These are phyloP conservation scores for Sebastes trivittatus DNA, from an alignment of 2,797 vertebrate species.

Conservation along the genomic window DNA sequence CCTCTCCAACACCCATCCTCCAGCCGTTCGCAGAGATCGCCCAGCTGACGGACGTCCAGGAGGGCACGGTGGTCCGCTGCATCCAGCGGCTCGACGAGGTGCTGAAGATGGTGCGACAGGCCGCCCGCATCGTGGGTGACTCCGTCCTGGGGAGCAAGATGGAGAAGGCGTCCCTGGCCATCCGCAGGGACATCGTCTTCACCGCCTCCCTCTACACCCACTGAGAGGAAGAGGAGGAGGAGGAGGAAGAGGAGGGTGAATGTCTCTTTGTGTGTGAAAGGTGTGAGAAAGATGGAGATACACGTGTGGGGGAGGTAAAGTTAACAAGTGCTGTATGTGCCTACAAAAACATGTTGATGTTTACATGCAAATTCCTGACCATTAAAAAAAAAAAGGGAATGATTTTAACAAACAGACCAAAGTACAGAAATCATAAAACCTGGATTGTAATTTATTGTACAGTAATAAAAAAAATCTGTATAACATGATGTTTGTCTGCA, in stretches of 20 bases:
- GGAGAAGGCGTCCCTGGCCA: constrained; percentile 89
- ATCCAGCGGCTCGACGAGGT: constrained; percentile 94
- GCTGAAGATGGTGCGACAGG: constrained; percentile 90
- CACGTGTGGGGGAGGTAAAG: not conserved
- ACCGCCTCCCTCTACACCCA: constrained; percentile 94
- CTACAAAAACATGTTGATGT: constrained; percentile 53
- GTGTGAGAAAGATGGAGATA: constrained; percentile 12
- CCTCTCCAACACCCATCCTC: not conserved
- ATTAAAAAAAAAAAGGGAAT: constrained; percentile 21
- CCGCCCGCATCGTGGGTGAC: constrained; percentile 91
- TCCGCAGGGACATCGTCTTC: constrained; percentile 93
- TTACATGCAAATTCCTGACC: constrained; percentile 55
- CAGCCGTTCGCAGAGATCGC: constrained; percentile 92
- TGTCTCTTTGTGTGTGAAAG: constrained; percentile 6
- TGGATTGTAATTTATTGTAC: constrained; percentile 77
- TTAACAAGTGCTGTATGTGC: constrained; percentile 44
- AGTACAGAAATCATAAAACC: not conserved
- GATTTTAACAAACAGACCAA: constrained; percentile 57
- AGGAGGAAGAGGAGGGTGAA: not conserved
- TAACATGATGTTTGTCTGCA: not conserved
- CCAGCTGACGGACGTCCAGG: constrained; percentile 89
- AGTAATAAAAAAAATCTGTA: constrained; percentile 70
- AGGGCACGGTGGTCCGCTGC: constrained; percentile 92
- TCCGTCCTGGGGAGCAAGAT: constrained; percentile 92
- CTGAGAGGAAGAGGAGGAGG: constrained; percentile 72